Evolutionary conservation across 2,888 invertebrate species (phyloP), one percentile per base, ranked within the genome.

Genomic region (Xanthostigma xanthostigma): DNA sequence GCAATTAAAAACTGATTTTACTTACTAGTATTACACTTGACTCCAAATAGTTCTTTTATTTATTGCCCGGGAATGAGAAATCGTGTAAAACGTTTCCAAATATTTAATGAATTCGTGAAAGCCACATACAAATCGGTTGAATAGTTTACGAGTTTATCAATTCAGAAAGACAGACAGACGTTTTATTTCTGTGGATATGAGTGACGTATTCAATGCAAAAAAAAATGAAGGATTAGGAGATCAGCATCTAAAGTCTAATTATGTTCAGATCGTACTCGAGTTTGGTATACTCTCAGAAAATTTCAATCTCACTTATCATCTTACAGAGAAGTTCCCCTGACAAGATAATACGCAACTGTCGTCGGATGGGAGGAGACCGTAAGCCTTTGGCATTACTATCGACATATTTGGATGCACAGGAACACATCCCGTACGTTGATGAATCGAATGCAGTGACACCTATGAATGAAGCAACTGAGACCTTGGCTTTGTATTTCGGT

Each of bases 371-470:
- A 51, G 85, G 84, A 49, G 94, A 94, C 69, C 81, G 91, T 56
- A 93, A 93, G 67, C 94, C 94, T 44, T 76, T 94, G 62, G 93
- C 94, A 56, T 77, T 93, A 57, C 6, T 93, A 57, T 92, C 91
- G 60, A 93, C 93, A 57, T 93, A 93, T 74, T 78, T 93, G 68
- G 94, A 90, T 67, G 90, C 89, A 57, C 88, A 89, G 68, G 91
- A 92, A 73, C 92, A 93, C 69, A 78, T 96, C 63, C 95, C 95
- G 50, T 96, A 92, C 66, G 95, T 94, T 50, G 96, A 96, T 67
- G 96, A 95, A 71, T 94, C 94, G 54, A 91, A 91, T 64, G 95
- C 94, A 55, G 95, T 93, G 51, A 96, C 95, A 53, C 96, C 96
- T 48, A 92, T 94, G 87, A 94, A 93, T 55, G 95, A 95, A 72